Percentiles rank a stretch among this genome's conserved stretches.
Evolutionary conservation across 2,113 vertebrate genomes (phyloP).

Genomic region (Strix aluco): DNA sequence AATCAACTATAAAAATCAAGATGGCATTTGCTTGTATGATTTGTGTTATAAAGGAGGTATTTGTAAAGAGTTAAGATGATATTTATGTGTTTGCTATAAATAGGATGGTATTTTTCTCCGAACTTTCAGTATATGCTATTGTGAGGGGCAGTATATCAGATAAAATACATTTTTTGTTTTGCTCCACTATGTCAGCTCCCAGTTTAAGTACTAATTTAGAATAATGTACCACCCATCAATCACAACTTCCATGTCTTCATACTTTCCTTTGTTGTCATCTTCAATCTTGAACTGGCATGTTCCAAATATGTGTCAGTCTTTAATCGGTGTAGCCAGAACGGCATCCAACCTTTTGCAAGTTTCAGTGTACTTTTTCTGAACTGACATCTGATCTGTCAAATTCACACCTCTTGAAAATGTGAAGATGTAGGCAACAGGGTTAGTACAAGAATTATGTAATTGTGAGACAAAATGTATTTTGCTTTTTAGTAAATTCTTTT

Average conservation of each 20-base stretch:
- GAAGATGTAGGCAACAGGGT: constrained; percentile 52
- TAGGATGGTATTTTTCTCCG: neutral
- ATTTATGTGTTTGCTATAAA: neutral
- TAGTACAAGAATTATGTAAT: constrained; percentile 42
- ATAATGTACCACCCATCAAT: neutral
- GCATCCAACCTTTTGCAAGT: constrained; percentile 61
- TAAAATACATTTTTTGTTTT: constrained; percentile 1
- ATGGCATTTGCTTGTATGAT: neutral
- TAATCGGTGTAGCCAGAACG: constrained; percentile 44
- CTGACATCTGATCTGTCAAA: constrained; percentile 62
- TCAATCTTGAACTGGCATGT: constrained; percentile 28
- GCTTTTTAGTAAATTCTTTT: neutral
- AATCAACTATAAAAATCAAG: neutral
- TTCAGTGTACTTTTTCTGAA: constrained; percentile 40
- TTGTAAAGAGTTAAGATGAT: neutral
- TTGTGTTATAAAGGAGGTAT: neutral
- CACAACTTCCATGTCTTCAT: neutral
- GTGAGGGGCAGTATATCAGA: neutral
- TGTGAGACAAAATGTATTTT: constrained; percentile 27
- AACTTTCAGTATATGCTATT: neutral
- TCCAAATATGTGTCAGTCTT: constrained; percentile 64
- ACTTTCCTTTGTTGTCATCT: constrained; percentile 44
- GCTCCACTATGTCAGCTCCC: neutral
- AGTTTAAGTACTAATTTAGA: constrained; percentile 18
- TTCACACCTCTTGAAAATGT: constrained; percentile 59